phyloP scores from a whole-genome alignment of 92 coral and sea anemone species.

The Ricordea florida region DNA sequence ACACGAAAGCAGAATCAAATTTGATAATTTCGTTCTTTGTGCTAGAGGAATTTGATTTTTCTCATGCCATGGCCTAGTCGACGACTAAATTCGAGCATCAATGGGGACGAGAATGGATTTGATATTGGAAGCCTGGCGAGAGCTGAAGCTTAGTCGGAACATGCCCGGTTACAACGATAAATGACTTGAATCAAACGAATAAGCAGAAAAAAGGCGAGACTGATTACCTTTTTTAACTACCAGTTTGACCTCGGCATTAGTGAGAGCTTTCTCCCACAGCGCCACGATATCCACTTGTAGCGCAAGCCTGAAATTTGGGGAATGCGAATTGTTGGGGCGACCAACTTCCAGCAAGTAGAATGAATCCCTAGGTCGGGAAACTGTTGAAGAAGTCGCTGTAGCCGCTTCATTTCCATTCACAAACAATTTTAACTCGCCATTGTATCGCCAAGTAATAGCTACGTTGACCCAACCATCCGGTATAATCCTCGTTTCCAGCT shows the following conservation, averaged over 20 bases:
- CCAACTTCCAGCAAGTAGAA: slow-evolving; percentile 73
- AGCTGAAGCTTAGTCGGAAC: no score
- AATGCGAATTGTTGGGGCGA: slow-evolving; percentile 79
- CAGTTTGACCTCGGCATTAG: slow-evolving; percentile 52
- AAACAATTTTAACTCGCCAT: slow-evolving; percentile 63
- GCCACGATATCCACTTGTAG: slow-evolving; percentile 67
- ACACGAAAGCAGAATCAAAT: no score
- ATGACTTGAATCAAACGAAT: no score
- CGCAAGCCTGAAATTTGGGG: slow-evolving; percentile 56
- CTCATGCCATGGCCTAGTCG: no score
- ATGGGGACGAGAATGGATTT: no score
- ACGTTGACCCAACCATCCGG: slow-evolving; percentile 83
- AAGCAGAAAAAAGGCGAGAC: no score
- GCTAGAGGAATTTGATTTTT: no score
- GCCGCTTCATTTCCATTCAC: slow-evolving; percentile 74
- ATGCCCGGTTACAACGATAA: no score
- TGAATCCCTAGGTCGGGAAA: slow-evolving; percentile 65
- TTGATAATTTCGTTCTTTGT: no score
- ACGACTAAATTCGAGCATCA: no score
- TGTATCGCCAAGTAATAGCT: slow-evolving; percentile 77
- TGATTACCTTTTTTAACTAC: slow-evolving; percentile 51
- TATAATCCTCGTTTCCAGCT: slow-evolving; percentile 50
- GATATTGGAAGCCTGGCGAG: no score
- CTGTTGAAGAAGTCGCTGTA: slow-evolving; percentile 24
- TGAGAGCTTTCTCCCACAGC: slow-evolving; percentile 80